A percentile compares a stretch with the other conserved stretches of the same genome.
Evolutionary conservation across 2,113 vertebrate species (phyloP).

Genomic region (Isurus oxyrinchus): DNA sequence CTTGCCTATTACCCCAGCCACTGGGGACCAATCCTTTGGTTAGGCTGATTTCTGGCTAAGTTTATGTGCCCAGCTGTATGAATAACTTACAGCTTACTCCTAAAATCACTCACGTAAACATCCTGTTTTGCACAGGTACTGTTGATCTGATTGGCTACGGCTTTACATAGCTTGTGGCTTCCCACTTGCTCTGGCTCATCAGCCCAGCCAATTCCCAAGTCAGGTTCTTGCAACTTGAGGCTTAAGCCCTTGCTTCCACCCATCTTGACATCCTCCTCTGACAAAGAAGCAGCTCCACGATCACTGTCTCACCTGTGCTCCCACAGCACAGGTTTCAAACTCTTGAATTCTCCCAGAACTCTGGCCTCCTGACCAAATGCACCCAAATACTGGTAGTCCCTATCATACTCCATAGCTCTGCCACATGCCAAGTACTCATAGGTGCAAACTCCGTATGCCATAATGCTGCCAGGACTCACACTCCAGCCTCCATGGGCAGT

Average conservation of each 20-base stretch:
- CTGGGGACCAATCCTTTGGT: not conserved
- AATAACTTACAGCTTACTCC: not conserved
- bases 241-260: not conserved
- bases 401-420: not conserved
- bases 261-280: not conserved
- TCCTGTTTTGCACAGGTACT: not conserved
- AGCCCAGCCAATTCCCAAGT: not conserved
- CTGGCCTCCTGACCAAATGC: not conserved
- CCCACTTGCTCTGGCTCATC: not conserved
- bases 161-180: not conserved
- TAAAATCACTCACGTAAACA: not conserved
- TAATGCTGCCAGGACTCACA: too few species aligned
- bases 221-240: not conserved
- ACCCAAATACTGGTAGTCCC: not conserved
- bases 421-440: not conserved
- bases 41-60: not conserved
- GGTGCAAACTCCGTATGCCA: too few species aligned
- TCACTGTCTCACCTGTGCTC: not conserved
- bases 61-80: not conserved
- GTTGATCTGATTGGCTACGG: not conserved
- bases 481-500: too few species aligned
- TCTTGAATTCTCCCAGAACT: not conserved
- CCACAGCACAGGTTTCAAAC: not conserved
- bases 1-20: not conserved
- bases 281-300: not conserved